Percentiles rank a stretch among this genome's conserved stretches.
phyloP scores from a whole-genome alignment of 2,797 vertebrate species.

The Carapus acus region DNA sequence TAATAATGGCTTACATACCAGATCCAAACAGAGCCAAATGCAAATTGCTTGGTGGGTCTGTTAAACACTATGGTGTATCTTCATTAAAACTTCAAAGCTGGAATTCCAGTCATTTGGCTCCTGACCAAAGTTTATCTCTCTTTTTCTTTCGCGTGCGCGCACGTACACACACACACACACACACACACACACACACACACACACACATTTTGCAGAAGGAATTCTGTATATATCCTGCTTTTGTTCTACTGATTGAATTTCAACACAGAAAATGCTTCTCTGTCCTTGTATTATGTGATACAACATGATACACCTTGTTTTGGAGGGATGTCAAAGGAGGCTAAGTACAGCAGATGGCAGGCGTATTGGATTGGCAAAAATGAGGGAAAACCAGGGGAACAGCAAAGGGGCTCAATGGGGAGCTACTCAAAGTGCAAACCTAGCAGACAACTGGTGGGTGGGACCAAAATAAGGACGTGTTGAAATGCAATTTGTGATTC shows the following conservation, averaged over 20 bases:
- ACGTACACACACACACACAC: background rate
- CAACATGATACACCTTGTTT: conserved; percentile 4
- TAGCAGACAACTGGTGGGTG: too few relatives aligned
- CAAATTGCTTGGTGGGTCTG: conserved; percentile 67
- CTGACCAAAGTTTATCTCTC: conserved; percentile 56
- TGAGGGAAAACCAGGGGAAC: too few relatives aligned
- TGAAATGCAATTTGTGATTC: too few relatives aligned
- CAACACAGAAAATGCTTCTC: conserved; percentile 21
- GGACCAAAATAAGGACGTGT: too few relatives aligned
- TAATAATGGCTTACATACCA: conserved; percentile 73
- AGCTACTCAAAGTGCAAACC: too few relatives aligned
- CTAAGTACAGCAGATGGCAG: background rate
- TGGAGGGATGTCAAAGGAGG: background rate
- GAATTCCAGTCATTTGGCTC: conserved; percentile 66
- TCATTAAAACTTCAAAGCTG: conserved; percentile 77
- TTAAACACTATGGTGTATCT: conserved; percentile 71
- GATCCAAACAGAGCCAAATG: conserved; percentile 59
- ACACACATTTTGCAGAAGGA: conserved; percentile 43
- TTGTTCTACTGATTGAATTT: conserved; percentile 16
- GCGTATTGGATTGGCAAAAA: too few relatives aligned
- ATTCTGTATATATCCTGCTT: conserved; percentile 40
- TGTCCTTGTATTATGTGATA: conserved; percentile 16
- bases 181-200: too few relatives aligned
- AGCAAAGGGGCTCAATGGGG: too few relatives aligned
- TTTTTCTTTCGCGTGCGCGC: too few relatives aligned